Percentiles rank a stretch among this genome's conserved stretches.
These are phyloP conservation scores for Grus americana DNA, from an alignment of 2,113 vertebrate species.

Conservation along the genomic window DNA sequence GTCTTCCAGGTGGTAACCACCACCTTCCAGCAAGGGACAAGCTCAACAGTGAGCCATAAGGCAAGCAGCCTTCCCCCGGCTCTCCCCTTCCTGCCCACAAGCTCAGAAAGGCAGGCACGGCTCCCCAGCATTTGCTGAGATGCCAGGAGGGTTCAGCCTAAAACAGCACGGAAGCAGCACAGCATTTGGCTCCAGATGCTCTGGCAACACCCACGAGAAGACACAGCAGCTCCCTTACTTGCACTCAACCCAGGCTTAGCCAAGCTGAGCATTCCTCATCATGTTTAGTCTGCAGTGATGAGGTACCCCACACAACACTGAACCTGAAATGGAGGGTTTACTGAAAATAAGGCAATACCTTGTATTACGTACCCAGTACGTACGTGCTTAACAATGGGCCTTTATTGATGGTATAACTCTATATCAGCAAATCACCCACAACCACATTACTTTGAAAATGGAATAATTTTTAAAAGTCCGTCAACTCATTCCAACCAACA, in stretches of 20 bases:
- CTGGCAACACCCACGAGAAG: neutral
- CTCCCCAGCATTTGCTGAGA: neutral
- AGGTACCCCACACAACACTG: neutral
- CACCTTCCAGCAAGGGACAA: neutral
- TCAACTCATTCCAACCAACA: neutral
- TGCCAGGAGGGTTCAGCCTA: neutral
- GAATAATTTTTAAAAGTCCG: neutral
- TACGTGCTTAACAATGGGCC: neutral
- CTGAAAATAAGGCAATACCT: neutral
- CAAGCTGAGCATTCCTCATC: neutral
- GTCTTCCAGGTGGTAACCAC: neutral
- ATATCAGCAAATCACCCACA: neutral
- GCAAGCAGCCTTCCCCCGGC: neutral
- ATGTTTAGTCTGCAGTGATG: neutral
- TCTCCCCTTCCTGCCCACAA: neutral
- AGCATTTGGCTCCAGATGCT: neutral
- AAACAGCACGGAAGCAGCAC: neutral
- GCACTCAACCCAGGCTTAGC: neutral
- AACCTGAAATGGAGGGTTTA: neutral
- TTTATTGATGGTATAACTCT: neutral
- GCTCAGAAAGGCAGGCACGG: neutral
- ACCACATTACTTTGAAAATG: neutral
- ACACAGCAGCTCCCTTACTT: accelerated
- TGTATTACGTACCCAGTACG: neutral
- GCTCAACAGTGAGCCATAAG: neutral